Conservation (phyloP, 2,888 invertebrate genomes). For the Lycaena phlaeas region DNA sequence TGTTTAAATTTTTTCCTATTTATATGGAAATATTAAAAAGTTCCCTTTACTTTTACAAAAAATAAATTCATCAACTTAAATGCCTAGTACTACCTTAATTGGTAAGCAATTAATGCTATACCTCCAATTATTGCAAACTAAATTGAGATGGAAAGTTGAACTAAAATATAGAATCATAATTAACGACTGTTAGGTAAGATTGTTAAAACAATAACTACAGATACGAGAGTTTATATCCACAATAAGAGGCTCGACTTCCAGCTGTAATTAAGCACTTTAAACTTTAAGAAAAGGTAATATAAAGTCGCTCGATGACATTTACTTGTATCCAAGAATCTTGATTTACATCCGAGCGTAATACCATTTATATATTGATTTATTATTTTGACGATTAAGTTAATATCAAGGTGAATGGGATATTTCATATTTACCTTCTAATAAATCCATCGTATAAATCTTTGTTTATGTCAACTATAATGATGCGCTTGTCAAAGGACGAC, state of each 20-base stretch:
- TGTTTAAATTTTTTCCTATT: no score
- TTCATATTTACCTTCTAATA: slow-evolving; percentile 52
- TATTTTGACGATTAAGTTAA: slow-evolving; percentile 18
- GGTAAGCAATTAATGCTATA: no score
- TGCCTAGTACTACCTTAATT: no score
- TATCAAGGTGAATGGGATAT: slow-evolving; percentile 28
- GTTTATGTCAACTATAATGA: slow-evolving; percentile 67
- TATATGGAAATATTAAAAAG: no score
- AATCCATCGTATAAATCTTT: slow-evolving; percentile 64
- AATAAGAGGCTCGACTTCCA: background rate
- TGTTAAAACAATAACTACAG: no score
- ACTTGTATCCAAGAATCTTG: slow-evolving; percentile 13
- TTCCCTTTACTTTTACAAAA: no score
- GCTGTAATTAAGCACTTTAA: slow-evolving; percentile 7
- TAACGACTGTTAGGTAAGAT: no score
- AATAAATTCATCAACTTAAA: no score
- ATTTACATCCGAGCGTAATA: slow-evolving; percentile 15
- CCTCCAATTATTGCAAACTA: no score
- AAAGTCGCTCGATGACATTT: slow-evolving; percentile 13
- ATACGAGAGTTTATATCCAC: no score
- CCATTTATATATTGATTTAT: slow-evolving; percentile 20
- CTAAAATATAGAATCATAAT: no score
- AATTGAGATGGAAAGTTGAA: no score
- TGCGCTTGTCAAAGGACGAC: slow-evolving; percentile 61
- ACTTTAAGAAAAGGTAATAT: slow-evolving; percentile 10